phyloP scores from a whole-genome alignment of 1,140 invertebrate species.

The Camponotus floridanus region DNA sequence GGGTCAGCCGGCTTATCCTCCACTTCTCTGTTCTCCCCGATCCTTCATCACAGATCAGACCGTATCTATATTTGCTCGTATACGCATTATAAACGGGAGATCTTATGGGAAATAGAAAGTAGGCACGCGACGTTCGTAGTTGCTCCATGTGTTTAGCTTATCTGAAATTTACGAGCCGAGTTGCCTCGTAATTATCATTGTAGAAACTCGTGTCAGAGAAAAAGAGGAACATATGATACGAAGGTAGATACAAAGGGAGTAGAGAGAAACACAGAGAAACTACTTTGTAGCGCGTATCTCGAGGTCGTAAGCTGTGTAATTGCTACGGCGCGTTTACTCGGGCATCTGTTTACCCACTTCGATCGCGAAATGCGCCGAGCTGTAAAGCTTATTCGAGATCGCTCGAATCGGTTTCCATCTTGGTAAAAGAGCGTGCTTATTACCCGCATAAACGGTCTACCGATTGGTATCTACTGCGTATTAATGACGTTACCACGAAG shows the following conservation, averaged over 20 bases:
- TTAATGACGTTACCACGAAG: constrained; percentile 63
- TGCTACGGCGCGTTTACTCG: constrained; percentile 74
- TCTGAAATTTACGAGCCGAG: constrained; percentile 77
- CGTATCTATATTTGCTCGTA: constrained; percentile 33
- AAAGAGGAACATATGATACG: constrained; percentile 1
- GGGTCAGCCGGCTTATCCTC: constrained; percentile 54
- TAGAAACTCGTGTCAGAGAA: constrained; percentile 67
- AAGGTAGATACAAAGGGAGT: background rate
- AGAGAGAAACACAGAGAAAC: constrained; percentile 9
- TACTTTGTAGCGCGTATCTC: constrained; percentile 36
- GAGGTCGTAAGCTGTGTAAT: constrained; percentile 76
- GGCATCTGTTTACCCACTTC: constrained; percentile 80
- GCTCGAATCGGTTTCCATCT: constrained; percentile 68
- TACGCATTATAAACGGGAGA: background rate
- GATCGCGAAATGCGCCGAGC: constrained; percentile 70
- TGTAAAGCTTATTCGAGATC: constrained; percentile 70
- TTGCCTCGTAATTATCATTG: constrained; percentile 81
- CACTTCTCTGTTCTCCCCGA: background rate
- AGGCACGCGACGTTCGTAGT: constrained; percentile 57
- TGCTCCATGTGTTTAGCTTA: constrained; percentile 58
- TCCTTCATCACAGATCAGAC: constrained; percentile 3
- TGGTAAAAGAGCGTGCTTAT: constrained; percentile 67
- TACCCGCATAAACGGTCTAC: constrained; percentile 67
- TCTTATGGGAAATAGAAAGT: constrained; percentile 81
- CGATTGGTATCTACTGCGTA: constrained; percentile 71